These are phyloP conservation scores for Morus bassanus DNA, from an alignment of 2,797 vertebrate genomes.

Conservation along the genomic window DNA sequence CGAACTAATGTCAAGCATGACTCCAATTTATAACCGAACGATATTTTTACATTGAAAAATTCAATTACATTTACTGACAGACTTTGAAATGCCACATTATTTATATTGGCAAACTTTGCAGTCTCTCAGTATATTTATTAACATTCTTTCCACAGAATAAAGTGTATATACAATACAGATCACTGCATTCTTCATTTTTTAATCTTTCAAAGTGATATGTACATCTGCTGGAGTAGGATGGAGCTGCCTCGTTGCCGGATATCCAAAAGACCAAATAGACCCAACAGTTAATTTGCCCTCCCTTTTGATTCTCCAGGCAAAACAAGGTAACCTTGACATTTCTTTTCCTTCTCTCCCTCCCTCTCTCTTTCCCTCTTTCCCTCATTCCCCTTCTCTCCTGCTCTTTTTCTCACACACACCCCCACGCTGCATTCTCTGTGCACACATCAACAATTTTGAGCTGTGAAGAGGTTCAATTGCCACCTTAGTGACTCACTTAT, in stretches of 20 bases:
- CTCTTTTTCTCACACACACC: neutral
- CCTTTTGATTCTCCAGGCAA: conserved; percentile 66
- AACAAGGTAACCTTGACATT: conserved; percentile 77
- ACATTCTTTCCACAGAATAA: conserved; percentile 69
- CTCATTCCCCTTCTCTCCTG: neutral
- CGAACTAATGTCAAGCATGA: conserved; percentile 72
- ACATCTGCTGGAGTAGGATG: conserved; percentile 50
- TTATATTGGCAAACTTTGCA: conserved; percentile 75
- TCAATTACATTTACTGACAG: conserved; percentile 78
- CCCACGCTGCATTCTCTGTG: conserved; percentile 53
- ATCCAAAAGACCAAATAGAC: conserved; percentile 70
- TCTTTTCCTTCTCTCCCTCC: conserved; percentile 44
- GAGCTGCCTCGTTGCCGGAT: conserved; percentile 43
- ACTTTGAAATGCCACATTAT: conserved; percentile 77
- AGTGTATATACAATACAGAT: conserved; percentile 73
- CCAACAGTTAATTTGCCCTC: conserved; percentile 62
- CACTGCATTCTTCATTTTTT: conserved; percentile 75
- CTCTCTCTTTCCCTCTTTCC: neutral
- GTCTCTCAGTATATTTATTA: conserved; percentile 73
- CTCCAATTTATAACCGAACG: conserved; percentile 74
- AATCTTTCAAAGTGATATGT: conserved; percentile 72
- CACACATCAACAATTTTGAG: conserved; percentile 79
- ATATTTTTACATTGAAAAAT: conserved; percentile 78
- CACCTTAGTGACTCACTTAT: conserved; percentile 78
- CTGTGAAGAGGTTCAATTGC: conserved; percentile 80